These are phyloP conservation scores for Ptilonorhynchus violaceus DNA, from an alignment of 2,113 vertebrate genomes.

Conservation along the genomic window DNA sequence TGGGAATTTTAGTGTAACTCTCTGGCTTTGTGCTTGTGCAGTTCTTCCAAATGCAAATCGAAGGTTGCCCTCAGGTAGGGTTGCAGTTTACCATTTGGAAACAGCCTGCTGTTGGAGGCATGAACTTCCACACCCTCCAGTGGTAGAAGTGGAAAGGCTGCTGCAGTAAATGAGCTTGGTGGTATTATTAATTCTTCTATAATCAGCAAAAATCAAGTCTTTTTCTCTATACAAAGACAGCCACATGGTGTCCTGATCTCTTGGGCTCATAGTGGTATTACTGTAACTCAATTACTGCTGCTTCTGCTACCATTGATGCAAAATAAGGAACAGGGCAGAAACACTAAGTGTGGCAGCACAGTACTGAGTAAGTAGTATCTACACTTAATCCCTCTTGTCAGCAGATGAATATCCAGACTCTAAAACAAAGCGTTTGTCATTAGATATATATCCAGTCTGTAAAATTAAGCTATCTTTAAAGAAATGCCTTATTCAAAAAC, in stretches of 20 bases:
- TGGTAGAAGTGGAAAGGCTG: not conserved
- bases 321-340: not conserved
- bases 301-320: not conserved
- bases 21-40: not conserved
- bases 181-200: not conserved
- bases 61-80: not conserved
- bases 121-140: conserved; percentile 4
- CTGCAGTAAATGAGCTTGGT: not conserved
- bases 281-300: not conserved
- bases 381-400: not conserved
- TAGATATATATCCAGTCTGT: not conserved
- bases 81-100: not conserved
- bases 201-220: not conserved
- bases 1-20: not conserved
- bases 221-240: not conserved
- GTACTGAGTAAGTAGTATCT: not conserved
- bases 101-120: not conserved
- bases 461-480: not conserved
- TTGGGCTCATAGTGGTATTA: not conserved
- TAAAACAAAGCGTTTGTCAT: not conserved
- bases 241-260: not conserved
- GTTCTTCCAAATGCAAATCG: not conserved
- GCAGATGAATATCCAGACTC: not conserved
- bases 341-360: not conserved
- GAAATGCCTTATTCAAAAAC: not conserved